Evolutionary conservation across 2,113 vertebrate genomes (phyloP).

Genomic region (Choloepus hoffmanni): DNA sequence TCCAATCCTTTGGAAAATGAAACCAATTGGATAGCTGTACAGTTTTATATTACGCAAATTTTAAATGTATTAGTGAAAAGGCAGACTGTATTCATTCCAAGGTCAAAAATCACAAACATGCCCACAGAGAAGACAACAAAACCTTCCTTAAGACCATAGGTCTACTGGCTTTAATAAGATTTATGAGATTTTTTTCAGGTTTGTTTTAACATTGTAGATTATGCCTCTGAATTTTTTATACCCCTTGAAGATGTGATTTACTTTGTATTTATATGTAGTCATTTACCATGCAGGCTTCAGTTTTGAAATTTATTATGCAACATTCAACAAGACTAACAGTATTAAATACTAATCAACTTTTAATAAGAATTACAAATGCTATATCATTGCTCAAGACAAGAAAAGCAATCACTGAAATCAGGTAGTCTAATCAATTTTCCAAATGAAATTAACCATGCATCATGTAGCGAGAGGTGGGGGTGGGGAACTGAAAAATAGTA

Average conservation of each 20-base stretch:
- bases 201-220: slow-evolving; percentile 45
- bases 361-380: slow-evolving; percentile 81
- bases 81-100: not conserved
- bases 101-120: slow-evolving; percentile 12
- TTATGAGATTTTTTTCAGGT: not conserved
- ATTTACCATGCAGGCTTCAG: slow-evolving; percentile 36
- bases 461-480: not conserved
- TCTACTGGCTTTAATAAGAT: not conserved
- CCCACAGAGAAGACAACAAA: not conserved
- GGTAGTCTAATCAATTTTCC: slow-evolving; percentile 78
- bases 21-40: not conserved
- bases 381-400: slow-evolving; percentile 60
- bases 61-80: not conserved
- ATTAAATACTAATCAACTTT: slow-evolving; percentile 80
- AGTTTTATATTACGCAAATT: slow-evolving; percentile 23
- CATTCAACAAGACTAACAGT: slow-evolving; percentile 73
- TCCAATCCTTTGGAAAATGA: not conserved
- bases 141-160: not conserved
- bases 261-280: slow-evolving; percentile 74
- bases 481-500: not conserved
- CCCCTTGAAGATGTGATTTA: slow-evolving; percentile 39
- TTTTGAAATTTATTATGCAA: slow-evolving; percentile 75
- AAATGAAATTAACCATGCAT: slow-evolving; percentile 78
- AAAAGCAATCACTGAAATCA: slow-evolving; percentile 80
- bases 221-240: slow-evolving; percentile 64